phyloP scores from a whole-genome alignment of 2,888 invertebrate species.

The Amphipyra tragopoginis region DNA sequence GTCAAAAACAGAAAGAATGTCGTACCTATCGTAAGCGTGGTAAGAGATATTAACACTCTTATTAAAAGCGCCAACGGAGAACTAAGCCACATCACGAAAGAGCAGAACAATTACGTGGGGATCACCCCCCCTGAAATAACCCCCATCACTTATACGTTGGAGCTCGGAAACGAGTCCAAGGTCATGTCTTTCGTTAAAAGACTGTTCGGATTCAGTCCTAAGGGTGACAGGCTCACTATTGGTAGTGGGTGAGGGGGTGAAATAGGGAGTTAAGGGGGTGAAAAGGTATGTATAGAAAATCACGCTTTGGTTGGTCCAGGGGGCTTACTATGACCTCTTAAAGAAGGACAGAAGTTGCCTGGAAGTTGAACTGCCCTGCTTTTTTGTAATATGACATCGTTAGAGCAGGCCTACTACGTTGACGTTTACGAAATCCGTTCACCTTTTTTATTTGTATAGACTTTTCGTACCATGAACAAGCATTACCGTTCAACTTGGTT shows the following conservation, averaged over 20 bases:
- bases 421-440: no score
- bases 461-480: no score
- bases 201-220: constrained; percentile 69
- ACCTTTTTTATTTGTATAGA: no score
- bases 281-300: no score
- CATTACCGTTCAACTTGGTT: no score
- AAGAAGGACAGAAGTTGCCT: no score
- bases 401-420: no score
- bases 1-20: constrained; percentile 70
- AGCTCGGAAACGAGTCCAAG: constrained; percentile 70
- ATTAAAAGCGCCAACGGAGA: constrained; percentile 76
- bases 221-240: constrained; percentile 73
- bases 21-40: constrained; percentile 74
- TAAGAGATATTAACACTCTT: constrained; percentile 78
- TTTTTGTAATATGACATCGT: no score
- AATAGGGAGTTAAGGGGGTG: no score
- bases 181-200: constrained; percentile 70
- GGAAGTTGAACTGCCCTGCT: no score
- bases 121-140: constrained; percentile 59
- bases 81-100: constrained; percentile 72
- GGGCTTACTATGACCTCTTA: no score
- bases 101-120: constrained; percentile 77
- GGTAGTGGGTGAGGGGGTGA: constrained; percentile 63
- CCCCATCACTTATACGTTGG: constrained; percentile 70
- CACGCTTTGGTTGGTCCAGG: no score